phyloP scores from a whole-genome alignment of 2,888 invertebrate genomes.

The Cheiracanthium punctorium region DNA sequence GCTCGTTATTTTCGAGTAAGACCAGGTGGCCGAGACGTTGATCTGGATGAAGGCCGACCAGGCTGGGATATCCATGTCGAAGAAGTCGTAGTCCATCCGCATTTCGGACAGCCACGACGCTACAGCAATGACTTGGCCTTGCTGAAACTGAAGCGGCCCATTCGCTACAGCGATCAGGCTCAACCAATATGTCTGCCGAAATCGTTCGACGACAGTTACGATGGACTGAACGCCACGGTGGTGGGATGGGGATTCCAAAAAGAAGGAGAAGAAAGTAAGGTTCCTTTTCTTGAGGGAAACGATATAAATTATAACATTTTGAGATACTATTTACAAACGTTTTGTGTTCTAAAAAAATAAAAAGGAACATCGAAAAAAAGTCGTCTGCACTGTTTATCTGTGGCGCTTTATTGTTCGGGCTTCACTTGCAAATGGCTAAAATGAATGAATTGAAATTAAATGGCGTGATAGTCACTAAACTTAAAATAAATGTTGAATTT shows the following conservation, averaged over 20 bases:
- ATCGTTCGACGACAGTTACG: conserved; percentile 75
- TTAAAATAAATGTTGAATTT: too few species aligned
- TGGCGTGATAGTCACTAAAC: too few species aligned
- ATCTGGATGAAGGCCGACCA: conserved; percentile 76
- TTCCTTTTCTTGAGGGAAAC: too few species aligned
- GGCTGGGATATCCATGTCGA: conserved; percentile 78
- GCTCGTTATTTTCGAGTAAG: conserved; percentile 66
- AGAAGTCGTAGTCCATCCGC: conserved; percentile 80
- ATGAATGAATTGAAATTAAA: too few species aligned
- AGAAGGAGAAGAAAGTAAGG: conserved; percentile 80
- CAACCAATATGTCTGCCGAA: conserved; percentile 86
- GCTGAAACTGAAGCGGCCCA: conserved; percentile 81
- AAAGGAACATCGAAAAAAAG: too few species aligned
- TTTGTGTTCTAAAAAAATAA: too few species aligned
- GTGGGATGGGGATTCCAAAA: conserved; percentile 92
- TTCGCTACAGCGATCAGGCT: conserved; percentile 83
- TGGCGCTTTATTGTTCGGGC: too few species aligned
- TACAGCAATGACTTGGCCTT: conserved; percentile 82
- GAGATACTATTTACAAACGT: too few species aligned
- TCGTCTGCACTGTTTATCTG: too few species aligned
- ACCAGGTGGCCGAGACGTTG: conserved; percentile 84
- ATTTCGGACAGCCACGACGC: conserved; percentile 54
- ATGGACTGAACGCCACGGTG: conserved; percentile 82
- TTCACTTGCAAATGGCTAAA: too few species aligned
- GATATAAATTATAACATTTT: too few species aligned